phyloP scores from a whole-genome alignment of 2,888 invertebrate species.

The Tubulanus polymorphus region DNA sequence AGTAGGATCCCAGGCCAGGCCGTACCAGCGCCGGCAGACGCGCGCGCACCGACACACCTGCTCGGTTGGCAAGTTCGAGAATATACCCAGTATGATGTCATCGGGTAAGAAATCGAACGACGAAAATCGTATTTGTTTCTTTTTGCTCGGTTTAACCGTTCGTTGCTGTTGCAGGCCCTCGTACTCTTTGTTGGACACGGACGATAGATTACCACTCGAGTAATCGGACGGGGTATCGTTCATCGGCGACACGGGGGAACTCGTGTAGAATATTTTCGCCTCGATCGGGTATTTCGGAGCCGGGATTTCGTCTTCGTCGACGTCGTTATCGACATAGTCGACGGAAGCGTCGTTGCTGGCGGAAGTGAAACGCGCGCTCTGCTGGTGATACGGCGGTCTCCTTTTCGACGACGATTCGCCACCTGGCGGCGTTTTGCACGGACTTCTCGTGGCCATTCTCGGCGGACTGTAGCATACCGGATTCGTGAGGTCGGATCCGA shows the following conservation, averaged over 20 bases:
- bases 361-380: too few species aligned
- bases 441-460: too few species aligned
- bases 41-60: conserved; percentile 70
- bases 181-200: conserved; percentile 26
- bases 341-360: too few species aligned
- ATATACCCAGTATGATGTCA: conserved; percentile 66
- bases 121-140: conserved; percentile 24
- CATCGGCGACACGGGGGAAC: background rate
- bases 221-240: background rate
- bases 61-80: conserved; percentile 67
- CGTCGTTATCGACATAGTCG: too few species aligned
- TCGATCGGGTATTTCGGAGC: too few species aligned
- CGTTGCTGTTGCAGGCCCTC: conserved; percentile 24
- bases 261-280: background rate
- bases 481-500: too few species aligned
- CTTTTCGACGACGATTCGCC: too few species aligned
- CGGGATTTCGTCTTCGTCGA: too few species aligned
- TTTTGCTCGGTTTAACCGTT: conserved; percentile 26
- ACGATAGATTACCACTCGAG: conserved; percentile 3
- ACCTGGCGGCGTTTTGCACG: too few species aligned
- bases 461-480: too few species aligned
- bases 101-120: conserved; percentile 59
- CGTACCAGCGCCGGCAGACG: conserved; percentile 72
- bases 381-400: too few species aligned
- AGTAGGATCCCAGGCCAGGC: conserved; percentile 72